Percentiles rank a stretch among this genome's conserved stretches.
phyloP scores from a whole-genome alignment of 2,888 invertebrate genomes.

The Homarus gammarus region DNA sequence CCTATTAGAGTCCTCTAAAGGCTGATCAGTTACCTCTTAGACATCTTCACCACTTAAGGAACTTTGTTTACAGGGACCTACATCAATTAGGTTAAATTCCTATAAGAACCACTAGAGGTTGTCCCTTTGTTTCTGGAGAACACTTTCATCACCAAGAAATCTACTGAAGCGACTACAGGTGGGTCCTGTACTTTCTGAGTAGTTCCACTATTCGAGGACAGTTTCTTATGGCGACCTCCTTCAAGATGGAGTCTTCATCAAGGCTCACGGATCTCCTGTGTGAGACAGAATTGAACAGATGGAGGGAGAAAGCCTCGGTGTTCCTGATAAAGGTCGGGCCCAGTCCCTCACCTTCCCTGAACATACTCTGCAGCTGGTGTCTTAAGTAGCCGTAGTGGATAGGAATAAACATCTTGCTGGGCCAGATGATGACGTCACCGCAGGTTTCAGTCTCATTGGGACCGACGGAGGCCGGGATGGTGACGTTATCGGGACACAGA shows the following conservation, averaged over 20 bases:
- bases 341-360: constrained; percentile 18
- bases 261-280: background rate
- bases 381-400: constrained; percentile 32
- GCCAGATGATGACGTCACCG: constrained; percentile 39
- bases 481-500: constrained; percentile 43
- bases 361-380: constrained; percentile 8
- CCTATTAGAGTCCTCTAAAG: no score
- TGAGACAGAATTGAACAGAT: constrained; percentile 18
- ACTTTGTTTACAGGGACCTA: no score
- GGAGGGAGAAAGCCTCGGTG: constrained; percentile 7
- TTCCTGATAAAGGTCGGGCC: background rate
- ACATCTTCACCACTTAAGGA: no score
- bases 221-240: constrained; percentile 35
- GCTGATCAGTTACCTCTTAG: no score
- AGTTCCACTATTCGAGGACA: constrained; percentile 15
- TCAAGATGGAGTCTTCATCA: constrained; percentile 28
- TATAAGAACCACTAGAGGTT: no score
- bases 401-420: constrained; percentile 31
- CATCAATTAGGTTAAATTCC: no score
- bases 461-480: constrained; percentile 10
- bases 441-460: constrained; percentile 33
- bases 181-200: background rate
- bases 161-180: no score
- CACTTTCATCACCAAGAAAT: no score
- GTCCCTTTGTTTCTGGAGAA: no score